phyloP scores from a whole-genome alignment of 2,888 invertebrate genomes.

The Ecdyonurus torrentis region DNA sequence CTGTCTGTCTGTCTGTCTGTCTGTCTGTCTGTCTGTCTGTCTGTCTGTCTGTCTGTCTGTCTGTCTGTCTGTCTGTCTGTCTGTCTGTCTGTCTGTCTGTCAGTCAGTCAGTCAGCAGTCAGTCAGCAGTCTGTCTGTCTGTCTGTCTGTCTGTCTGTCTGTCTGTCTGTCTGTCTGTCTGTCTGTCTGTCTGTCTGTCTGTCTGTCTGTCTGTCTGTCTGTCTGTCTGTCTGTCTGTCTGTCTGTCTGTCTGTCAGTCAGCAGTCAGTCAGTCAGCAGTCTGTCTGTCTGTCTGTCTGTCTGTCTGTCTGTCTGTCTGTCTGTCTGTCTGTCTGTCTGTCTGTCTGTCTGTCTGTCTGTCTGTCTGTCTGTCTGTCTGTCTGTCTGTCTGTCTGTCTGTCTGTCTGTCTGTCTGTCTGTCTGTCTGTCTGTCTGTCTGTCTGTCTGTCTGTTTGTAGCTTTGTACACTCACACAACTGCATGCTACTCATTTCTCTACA shows the following conservation, averaged over 20 bases:
- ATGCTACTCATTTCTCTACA: no score
- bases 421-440: conserved; percentile 7
- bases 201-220: conserved; percentile 3
- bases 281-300: conserved; percentile 1
- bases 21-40: no score
- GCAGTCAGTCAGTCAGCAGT: conserved; percentile 3
- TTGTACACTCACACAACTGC: no score
- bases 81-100: conserved; percentile 4
- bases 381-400: conserved; percentile 5
- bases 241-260: conserved; percentile 3
- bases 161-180: conserved; percentile 7
- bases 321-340: conserved; percentile 7
- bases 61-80: conserved; percentile 8
- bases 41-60: conserved; percentile 3
- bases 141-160: conserved; percentile 2
- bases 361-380: conserved; percentile 7
- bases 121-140: conserved; percentile 2
- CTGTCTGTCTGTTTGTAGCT: conserved; percentile 4
- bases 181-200: conserved; percentile 6
- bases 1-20: no score
- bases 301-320: conserved; percentile 4
- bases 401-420: conserved; percentile 2
- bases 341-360: conserved; percentile 7
- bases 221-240: conserved; percentile 4
- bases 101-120: background rate